Base-by-base conservation (phyloP, 2,113 vertebrate species). In the Silurus glanis region DNA sequence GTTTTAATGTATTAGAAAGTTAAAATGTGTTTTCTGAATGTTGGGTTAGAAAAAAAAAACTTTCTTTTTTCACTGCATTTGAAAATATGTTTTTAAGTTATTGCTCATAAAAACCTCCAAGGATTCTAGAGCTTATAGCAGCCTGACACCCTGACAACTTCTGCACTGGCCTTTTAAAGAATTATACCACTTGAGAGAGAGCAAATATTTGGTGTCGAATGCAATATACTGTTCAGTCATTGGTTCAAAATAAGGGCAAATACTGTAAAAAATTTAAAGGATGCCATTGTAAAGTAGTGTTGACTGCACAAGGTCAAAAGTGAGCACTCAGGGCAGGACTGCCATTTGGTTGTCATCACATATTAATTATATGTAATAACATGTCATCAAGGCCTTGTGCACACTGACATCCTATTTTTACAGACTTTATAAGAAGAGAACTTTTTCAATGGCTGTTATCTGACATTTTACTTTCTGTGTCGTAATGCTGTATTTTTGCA, bases 301-400 rank as follows among this genome's bases (percentile, higher is more conserved):
- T 61, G 85, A 80, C 19, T 80, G 55, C 19, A n/a, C n/a, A 25
- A 83, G 75, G 87, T 74, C 80, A 81, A 16, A 75, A 53, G 51
- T 58, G 47, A 71, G 71, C 64, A 14, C 14, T 72, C 21, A 16
- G 64, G 69, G 16, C 56, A 66, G 16, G 23, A 14, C 58, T 74
- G 58, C 56, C 45, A 19, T 66, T 56, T 21, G 28, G 17, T 25
- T 78, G 55, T 85, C 83, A 87, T 87, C 85, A 89, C 25, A 1
- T 85, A 85, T 89, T 47, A 82, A 89, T 82, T 89, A 87, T 64
- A 62, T 66, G 25, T 25, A 37, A 19, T 79, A 17, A 58, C 2
- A 21, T 55, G 13, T 55, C 9, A 55, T n/a, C 3, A 56, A 56
- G 66, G 53, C 55, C 56, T 9, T 74, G 21, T 86, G 53, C 75